These are phyloP conservation scores for Metacarcinus magister DNA, from an alignment of 2,888 invertebrate genomes.

Conservation along the genomic window DNA sequence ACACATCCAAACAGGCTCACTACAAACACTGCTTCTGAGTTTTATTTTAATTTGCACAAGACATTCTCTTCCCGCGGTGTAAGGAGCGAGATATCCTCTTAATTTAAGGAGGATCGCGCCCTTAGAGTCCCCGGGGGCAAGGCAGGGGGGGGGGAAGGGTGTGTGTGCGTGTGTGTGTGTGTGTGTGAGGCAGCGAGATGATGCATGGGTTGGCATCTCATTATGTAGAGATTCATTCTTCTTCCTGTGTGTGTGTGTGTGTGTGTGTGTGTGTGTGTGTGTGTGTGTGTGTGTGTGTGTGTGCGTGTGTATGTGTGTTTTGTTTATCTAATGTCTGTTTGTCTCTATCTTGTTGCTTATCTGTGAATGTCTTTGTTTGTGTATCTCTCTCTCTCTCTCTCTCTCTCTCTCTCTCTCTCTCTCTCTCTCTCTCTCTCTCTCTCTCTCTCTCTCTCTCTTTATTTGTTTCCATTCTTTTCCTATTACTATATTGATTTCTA, in stretches of 20 bases:
- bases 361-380: too few species aligned
- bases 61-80: neutral
- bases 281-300: constrained; percentile 26
- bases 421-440: constrained; percentile 33
- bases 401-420: constrained; percentile 22
- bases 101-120: neutral
- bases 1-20: neutral
- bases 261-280: constrained; percentile 26
- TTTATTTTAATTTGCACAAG: neutral
- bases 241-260: neutral
- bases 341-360: neutral
- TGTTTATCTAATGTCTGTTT: neutral
- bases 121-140: neutral
- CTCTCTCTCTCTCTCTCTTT: neutral
- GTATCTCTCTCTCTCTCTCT: neutral
- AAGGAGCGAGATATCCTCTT: neutral
- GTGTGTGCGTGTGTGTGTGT: neutral
- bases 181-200: neutral
- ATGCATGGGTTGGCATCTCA: neutral
- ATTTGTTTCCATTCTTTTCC: neutral
- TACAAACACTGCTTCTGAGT: neutral
- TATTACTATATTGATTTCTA: neutral
- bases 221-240: neutral
- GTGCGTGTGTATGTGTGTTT: neutral
- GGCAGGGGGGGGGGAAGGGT: neutral